Evolutionary conservation across 2,888 invertebrate genomes (phyloP).

Genomic region (Halocaridina rubra): DNA sequence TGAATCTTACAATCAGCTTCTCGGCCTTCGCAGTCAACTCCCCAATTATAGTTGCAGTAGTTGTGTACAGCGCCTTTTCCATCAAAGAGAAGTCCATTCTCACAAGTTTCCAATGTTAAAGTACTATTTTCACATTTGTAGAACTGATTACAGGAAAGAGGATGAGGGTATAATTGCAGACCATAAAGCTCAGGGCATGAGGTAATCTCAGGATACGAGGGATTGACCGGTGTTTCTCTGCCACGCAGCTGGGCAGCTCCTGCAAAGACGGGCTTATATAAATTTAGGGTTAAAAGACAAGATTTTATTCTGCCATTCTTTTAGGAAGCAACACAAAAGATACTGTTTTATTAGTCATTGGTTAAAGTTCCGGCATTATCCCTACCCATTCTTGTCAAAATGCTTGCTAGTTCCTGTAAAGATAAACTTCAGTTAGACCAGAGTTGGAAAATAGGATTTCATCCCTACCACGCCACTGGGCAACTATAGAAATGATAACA

Average conservation of each 20-base stretch:
- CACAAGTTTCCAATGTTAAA: constrained; percentile 88
- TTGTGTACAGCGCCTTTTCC: constrained; percentile 90
- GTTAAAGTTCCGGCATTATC: no score
- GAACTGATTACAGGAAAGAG: constrained; percentile 88
- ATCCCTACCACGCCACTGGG: no score
- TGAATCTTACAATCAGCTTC: constrained; percentile 75
- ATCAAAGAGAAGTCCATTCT: constrained; percentile 85
- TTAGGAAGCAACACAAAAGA: no score
- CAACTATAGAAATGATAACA: no score
- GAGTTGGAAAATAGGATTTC: no score
- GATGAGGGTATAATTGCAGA: constrained; percentile 85
- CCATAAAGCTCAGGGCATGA: constrained; percentile 84
- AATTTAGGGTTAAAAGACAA: no score
- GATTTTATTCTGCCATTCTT: no score
- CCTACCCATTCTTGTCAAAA: no score
- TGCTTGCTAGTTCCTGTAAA: no score
- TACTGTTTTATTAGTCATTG: no score
- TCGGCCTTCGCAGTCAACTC: constrained; percentile 84
- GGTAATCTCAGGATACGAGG: constrained; percentile 36
- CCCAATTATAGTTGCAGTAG: constrained; percentile 96
- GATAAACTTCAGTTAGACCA: no score
- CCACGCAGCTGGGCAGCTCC: neutral
- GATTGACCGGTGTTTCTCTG: neutral
- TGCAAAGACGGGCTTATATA: no score
- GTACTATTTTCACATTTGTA: constrained; percentile 93